phyloP scores from a whole-genome alignment of 2,888 invertebrate genomes.

The Diarsia mendica region DNA sequence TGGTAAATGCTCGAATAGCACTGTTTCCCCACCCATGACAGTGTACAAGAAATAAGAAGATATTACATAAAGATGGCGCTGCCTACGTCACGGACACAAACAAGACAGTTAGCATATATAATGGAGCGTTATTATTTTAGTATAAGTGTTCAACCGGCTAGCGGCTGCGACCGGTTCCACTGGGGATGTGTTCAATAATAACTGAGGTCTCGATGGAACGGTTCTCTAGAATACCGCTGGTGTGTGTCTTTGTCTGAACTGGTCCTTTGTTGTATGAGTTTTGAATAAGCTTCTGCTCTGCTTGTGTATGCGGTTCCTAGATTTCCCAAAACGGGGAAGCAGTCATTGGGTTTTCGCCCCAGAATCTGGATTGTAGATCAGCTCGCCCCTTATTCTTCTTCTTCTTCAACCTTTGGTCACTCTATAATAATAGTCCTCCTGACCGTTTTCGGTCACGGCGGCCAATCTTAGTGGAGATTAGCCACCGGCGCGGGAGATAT shows the following conservation, averaged over 20 bases:
- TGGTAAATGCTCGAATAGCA: neutral
- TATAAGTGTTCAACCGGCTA: constrained; percentile 44
- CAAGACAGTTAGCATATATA: constrained; percentile 76
- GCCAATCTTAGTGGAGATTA: too few relatives aligned
- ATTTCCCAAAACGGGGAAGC: neutral
- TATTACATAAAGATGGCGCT: constrained; percentile 43
- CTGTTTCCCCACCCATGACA: neutral
- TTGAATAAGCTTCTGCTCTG: neutral
- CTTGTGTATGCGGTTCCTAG: neutral
- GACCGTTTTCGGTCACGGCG: too few relatives aligned
- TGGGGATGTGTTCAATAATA: constrained; percentile 22
- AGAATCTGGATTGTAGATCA: neutral
- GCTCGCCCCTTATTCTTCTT: neutral
- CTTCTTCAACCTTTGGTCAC: too few relatives aligned
- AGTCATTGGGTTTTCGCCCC: neutral
- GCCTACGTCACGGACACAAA: constrained; percentile 68
- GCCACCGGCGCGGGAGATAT: too few relatives aligned
- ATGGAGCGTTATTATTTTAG: constrained; percentile 71
- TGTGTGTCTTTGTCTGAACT: constrained; percentile 26
- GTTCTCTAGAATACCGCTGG: constrained; percentile 28
- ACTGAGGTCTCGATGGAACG: constrained; percentile 27
- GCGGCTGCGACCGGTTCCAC: constrained; percentile 26
- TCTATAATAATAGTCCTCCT: too few relatives aligned
- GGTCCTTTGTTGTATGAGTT: neutral
- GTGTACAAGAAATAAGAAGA: constrained; percentile 23